These are phyloP conservation scores for Aricia artaxerxes DNA, from an alignment of 2,888 invertebrate genomes.

Conservation along the genomic window DNA sequence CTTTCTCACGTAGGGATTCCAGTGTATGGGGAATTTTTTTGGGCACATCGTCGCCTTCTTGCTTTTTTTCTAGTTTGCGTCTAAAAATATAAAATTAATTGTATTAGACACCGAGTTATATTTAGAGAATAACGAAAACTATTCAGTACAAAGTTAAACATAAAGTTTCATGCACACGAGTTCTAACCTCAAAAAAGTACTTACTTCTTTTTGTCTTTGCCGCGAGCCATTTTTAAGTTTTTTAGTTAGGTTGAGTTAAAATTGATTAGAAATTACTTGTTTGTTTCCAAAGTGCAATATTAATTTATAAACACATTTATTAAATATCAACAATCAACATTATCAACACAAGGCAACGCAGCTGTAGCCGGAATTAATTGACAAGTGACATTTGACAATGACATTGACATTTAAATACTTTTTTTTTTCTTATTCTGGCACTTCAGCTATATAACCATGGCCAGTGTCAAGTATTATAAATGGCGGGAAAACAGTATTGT, in stretches of 20 bases:
- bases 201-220: constrained; percentile 76
- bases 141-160: constrained; percentile 28
- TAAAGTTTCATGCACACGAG: constrained; percentile 37
- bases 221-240: constrained; percentile 63
- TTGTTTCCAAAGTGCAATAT: not conserved
- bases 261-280: not conserved
- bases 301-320: not conserved
- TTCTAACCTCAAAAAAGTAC: constrained; percentile 46
- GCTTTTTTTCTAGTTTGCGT: constrained; percentile 73
- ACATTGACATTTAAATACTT: not conserved
- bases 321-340: too few relatives aligned
- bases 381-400: not conserved
- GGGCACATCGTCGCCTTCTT: constrained; percentile 73
- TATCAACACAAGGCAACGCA: not conserved
- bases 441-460: too few relatives aligned
- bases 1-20: constrained; percentile 94
- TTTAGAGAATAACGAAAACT: too few relatives aligned
- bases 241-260: not conserved
- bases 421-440: not conserved
- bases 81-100: constrained; percentile 44
- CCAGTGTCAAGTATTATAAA: too few relatives aligned
- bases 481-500: too few relatives aligned
- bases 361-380: not conserved
- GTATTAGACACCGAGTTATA: not conserved
- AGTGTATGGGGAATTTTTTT: constrained; percentile 90